Evolutionary conservation across 2,797 vertebrate species (phyloP).

Genomic region (Helostoma temminkii): DNA sequence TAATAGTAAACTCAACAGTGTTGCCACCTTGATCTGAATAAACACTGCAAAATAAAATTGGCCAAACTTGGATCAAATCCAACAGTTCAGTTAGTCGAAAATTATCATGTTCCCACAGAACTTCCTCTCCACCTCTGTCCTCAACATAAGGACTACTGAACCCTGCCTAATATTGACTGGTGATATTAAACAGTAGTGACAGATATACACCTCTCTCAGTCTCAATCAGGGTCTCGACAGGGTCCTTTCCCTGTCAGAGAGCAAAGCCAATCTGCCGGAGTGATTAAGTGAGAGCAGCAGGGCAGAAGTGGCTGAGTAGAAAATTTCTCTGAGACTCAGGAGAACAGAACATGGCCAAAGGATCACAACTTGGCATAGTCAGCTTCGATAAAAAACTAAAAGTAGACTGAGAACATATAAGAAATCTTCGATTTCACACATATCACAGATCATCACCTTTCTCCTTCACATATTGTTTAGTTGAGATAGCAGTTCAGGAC

Average conservation of each 20-base stretch:
- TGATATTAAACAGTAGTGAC: conserved; percentile 80
- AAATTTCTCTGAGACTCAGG: conserved; percentile 62
- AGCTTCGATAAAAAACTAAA: conserved; percentile 59
- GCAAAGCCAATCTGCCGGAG: conserved; percentile 82
- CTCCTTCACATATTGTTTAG: conserved; percentile 59
- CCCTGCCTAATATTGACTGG: conserved; percentile 67
- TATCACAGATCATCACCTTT: conserved; percentile 72
- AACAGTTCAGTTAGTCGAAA: conserved; percentile 47
- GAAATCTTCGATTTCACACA: conserved; percentile 58
- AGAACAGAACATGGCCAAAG: conserved; percentile 45
- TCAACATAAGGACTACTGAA: conserved; percentile 69
- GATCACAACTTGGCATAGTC: conserved; percentile 46
- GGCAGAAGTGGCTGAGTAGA: conserved; percentile 79
- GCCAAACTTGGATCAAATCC: conserved; percentile 56
- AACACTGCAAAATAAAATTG: conserved; percentile 61
- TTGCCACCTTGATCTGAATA: conserved; percentile 51
- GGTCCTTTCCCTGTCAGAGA: conserved; percentile 79
- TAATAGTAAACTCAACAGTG: conserved; percentile 29
- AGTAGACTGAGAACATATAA: conserved; percentile 51
- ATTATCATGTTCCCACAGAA: conserved; percentile 53
- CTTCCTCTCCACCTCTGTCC: conserved; percentile 42
- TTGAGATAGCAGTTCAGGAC: conserved; percentile 46
- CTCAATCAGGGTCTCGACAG: conserved; percentile 78
- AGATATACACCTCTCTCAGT: conserved; percentile 82
- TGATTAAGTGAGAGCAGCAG: conserved; percentile 80